Conservation (phyloP, 2,113 vertebrate genomes). For the Tretioscincus oriximinensis region DNA sequence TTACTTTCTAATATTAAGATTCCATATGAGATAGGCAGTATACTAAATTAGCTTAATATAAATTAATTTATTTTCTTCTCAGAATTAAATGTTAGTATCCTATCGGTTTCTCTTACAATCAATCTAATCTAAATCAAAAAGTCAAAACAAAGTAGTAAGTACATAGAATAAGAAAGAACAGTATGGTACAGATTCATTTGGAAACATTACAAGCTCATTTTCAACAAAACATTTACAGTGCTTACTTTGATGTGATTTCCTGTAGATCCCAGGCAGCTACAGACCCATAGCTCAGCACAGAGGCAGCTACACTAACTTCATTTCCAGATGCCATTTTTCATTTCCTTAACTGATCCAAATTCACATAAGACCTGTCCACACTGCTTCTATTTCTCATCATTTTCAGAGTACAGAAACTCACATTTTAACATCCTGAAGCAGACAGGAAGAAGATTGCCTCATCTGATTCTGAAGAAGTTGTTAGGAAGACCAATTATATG, state of each 20-base stretch:
- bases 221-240: constrained; percentile 5
- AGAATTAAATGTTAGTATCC: constrained; percentile 1
- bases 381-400: not conserved
- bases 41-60: not conserved
- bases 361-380: not conserved
- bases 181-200: not conserved
- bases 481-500: not conserved
- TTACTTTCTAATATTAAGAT: constrained; percentile 5
- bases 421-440: not conserved
- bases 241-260: constrained; percentile 3
- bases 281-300: not conserved
- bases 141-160: constrained; percentile 8
- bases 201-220: constrained; percentile 2
- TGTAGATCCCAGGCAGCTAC: not conserved
- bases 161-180: not conserved
- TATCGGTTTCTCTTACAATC: constrained; percentile 9
- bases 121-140: constrained; percentile 6
- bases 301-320: not conserved
- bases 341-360: constrained; percentile 5
- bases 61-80: constrained; percentile 1
- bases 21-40: constrained; percentile 8
- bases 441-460: not conserved
- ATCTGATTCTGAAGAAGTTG: not conserved
- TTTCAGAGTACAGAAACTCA: not conserved
- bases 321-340: not conserved